Conservation (phyloP, 2,888 invertebrate species). For the Lithophane leautieri region DNA sequence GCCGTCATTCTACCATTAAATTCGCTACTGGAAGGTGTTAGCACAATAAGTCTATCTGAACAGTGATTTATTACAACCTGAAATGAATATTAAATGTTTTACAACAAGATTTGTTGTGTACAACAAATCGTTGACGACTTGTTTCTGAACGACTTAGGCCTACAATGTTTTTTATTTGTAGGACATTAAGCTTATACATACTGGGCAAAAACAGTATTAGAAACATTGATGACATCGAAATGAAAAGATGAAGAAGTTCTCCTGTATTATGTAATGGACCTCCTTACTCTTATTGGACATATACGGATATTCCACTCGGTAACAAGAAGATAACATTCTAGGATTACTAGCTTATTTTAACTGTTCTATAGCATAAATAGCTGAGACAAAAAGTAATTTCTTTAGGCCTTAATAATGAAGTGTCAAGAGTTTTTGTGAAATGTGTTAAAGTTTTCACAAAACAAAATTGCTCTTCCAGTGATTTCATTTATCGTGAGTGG, state of each 20-base stretch:
- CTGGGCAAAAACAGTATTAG: too few species aligned
- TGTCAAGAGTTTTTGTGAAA: slow-evolving; percentile 9
- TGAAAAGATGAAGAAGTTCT: too few species aligned
- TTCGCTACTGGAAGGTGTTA: slow-evolving; percentile 51
- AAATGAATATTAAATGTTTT: slow-evolving; percentile 12
- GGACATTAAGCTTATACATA: background rate
- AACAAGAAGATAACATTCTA: background rate
- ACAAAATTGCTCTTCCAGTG: slow-evolving; percentile 63
- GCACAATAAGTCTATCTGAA: slow-evolving; percentile 14
- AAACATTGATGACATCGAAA: too few species aligned
- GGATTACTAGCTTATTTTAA: background rate
- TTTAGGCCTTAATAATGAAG: background rate
- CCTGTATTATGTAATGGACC: background rate
- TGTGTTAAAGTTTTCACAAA: slow-evolving; percentile 7
- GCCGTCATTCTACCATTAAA: slow-evolving; percentile 46
- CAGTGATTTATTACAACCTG: slow-evolving; percentile 33
- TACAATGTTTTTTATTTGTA: background rate
- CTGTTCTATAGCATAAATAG: background rate
- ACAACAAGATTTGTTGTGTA: slow-evolving; percentile 22
- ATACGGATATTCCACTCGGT: background rate
- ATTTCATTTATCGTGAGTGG: slow-evolving; percentile 58
- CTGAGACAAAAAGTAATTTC: background rate
- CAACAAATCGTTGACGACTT: slow-evolving; percentile 13
- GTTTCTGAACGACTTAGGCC: background rate
- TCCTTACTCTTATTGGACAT: background rate